These are phyloP conservation scores for Spodoptera litura DNA, from an alignment of 1,140 invertebrate genomes.

Conservation along the genomic window DNA sequence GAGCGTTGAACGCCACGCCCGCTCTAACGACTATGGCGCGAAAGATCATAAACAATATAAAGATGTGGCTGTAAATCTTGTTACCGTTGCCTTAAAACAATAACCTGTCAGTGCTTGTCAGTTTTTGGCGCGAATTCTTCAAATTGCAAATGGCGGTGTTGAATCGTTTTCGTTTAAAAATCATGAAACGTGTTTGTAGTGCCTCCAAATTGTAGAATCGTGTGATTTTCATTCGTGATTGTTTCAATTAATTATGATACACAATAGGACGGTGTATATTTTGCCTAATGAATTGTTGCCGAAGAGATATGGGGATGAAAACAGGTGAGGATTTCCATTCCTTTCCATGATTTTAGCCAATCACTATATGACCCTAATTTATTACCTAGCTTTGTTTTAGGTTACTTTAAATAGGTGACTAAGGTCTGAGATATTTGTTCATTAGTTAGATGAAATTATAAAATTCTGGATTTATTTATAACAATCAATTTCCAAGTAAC, in stretches of 20 bases:
- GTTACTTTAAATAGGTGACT: not conserved
- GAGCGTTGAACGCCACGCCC: slow-evolving; percentile 62
- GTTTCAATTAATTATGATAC: slow-evolving; percentile 67
- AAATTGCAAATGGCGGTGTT: not conserved
- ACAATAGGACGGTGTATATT: slow-evolving; percentile 82
- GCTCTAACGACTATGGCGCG: slow-evolving; percentile 63
- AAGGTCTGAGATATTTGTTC: no score
- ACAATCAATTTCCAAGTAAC: not conserved
- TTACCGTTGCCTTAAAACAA: slow-evolving; percentile 43
- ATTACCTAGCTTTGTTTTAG: no score
- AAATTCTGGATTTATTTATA: no score
- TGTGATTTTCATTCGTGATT: slow-evolving; percentile 14
- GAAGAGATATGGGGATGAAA: slow-evolving; percentile 74
- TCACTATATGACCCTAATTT: not conserved
- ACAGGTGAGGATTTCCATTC: slow-evolving; percentile 58
- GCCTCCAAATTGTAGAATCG: not conserved
- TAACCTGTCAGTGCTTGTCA: slow-evolving; percentile 15
- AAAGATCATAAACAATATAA: slow-evolving; percentile 63
- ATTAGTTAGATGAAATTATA: no score
- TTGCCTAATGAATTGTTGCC: slow-evolving; percentile 82
- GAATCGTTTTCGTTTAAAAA: not conserved
- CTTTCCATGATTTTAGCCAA: not conserved
- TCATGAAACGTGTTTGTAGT: not conserved
- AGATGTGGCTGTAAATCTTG: slow-evolving; percentile 35
- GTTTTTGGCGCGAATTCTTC: slow-evolving; percentile 38